These are phyloP conservation scores for Caenorhabditis elegans DNA, from an alignment of 1,140 invertebrate species.

Conservation along the genomic window WBcel235 BX284605.5:580001-580500, in stretches of 20 bases:
- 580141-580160: conserved; percentile 20
- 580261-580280: conserved; percentile 15
- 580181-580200: conserved; percentile 27
- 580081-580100: not conserved
- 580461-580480: too few relatives aligned
- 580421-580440: too few relatives aligned
- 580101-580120: conserved; percentile 13
- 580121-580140: not conserved
- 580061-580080: too few relatives aligned
- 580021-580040: not conserved
- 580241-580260: conserved; percentile 18
- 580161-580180: conserved; percentile 17
- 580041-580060: not conserved
- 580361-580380: too few relatives aligned
- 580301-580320: conserved; percentile 13
- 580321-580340: conserved; percentile 25
- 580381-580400: too few relatives aligned
- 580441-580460: too few relatives aligned
- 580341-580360: too few relatives aligned
- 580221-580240: conserved; percentile 18
- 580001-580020: not conserved
- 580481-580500: too few relatives aligned
- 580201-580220: conserved; percentile 13
- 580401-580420: too few relatives aligned
- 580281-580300: conserved; percentile 20